Evolutionary conservation across 2,888 invertebrate species (phyloP).

Genomic region (Trachelus stipa): DNA sequence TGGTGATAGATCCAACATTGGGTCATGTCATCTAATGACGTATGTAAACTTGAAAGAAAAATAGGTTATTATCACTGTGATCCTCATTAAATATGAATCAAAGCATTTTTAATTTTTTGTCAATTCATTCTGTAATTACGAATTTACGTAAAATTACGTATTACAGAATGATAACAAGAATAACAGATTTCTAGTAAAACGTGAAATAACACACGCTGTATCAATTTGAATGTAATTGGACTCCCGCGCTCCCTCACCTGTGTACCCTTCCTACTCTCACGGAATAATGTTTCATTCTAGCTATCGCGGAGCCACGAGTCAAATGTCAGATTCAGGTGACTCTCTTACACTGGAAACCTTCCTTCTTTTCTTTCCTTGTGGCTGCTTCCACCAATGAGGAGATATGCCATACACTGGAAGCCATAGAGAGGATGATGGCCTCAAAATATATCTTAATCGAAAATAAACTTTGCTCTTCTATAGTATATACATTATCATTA

Average conservation of each 20-base stretch:
- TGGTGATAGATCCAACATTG: not conserved
- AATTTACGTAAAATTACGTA: no score
- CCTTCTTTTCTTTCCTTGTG: no score
- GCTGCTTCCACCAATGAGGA: no score
- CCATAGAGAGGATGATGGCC: slow-evolving; percentile 11
- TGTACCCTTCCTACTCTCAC: not conserved
- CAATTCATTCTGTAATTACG: no score
- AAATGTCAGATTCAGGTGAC: not conserved
- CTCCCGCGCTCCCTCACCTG: slow-evolving; percentile 24
- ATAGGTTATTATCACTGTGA: not conserved
- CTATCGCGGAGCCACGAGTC: not conserved
- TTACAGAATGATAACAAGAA: no score
- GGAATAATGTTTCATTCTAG: not conserved
- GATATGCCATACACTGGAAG: not conserved
- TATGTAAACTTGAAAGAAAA: not conserved
- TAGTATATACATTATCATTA: not conserved
- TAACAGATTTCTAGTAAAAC: no score
- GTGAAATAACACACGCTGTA: slow-evolving; percentile 22
- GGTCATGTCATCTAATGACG: not conserved
- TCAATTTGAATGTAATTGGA: slow-evolving; percentile 36
- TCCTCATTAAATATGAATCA: not conserved
- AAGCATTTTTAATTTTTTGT: not conserved
- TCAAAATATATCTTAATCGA: not conserved
- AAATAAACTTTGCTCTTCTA: not conserved
- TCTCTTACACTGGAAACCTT: not conserved